Evolutionary conservation across 2,113 vertebrate genomes (phyloP), one percentile per base, ranked within the genome.

Genomic region (Pitta sordida): DNA sequence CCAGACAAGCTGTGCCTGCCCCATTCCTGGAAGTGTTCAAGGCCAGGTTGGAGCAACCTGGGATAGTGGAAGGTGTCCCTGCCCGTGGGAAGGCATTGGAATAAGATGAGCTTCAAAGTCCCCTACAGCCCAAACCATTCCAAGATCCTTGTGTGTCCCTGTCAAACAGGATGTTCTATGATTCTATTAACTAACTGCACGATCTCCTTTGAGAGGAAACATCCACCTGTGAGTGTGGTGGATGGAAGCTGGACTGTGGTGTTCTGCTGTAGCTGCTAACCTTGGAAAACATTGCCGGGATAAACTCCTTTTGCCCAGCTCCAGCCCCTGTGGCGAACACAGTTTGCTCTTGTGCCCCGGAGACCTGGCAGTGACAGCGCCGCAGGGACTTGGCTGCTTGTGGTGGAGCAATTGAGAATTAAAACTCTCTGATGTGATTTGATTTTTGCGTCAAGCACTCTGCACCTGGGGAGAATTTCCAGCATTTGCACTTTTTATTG

Each of bases 271-370:
- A 58, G 71, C 46, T 43, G 32, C 34, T 51, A 7, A 22, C 32
- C 27, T 8, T 24, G 67, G 67, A 53, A 51, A 73, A 51, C 22
- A 3, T 6, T 27, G 29, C 58, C 0, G 0, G 3, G 30, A 26
- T 62, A 37, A 83, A 74, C 48, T 62, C 20, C 51, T 49, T 23
- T 7, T 29, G 68, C 36, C 0, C 39, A n/a, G 58, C 46, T 67
- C 19, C 84, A 37, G 65, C 41, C 78, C 11, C 39, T 23, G 48
- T 9, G 7, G 23, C 63, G 41, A 88, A 4, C 2, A 0, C 6
- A 11, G 29, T 24, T 63, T 48, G 36, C 44, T 70, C 63, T 46
- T 26, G 64, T 51, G 83, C 52, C 4, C 2, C 27, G 5, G 12
- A 11, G 43, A 70, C 12, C 39, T 23, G 51, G 37, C 55, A 21